Conservation (phyloP, 2,113 vertebrate species). For the Rhinoptilus africanus region DNA sequence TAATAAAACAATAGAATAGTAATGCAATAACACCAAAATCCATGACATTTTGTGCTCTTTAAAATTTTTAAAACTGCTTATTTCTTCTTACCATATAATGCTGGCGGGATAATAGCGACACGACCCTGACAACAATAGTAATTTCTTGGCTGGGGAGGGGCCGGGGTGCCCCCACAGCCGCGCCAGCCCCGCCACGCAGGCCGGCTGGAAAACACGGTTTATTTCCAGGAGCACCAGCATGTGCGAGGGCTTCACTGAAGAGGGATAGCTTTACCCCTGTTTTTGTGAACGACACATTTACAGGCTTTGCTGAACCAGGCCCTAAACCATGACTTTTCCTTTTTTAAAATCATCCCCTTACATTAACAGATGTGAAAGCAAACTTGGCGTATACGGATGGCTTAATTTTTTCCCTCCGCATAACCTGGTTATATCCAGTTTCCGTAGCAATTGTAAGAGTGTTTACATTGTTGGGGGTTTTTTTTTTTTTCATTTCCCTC, state of each 20-base stretch:
- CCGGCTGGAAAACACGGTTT: rapidly evolving
- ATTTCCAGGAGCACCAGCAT: not conserved
- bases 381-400: not conserved
- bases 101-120: not conserved
- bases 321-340: not conserved
- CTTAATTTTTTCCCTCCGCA: not conserved
- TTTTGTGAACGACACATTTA: not conserved
- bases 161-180: not conserved
- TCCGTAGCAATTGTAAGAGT: constrained; percentile 1
- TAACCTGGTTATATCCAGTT: constrained; percentile 31
- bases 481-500: not conserved
- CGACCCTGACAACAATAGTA: rapidly evolving
- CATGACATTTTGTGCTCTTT: not conserved
- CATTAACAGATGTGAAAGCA: constrained; percentile 28
- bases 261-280: not conserved
- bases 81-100: not conserved
- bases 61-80: not conserved
- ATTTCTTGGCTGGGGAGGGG: not conserved
- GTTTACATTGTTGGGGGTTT: not conserved
- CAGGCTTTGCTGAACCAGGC: not conserved
- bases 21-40: not conserved
- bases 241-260: not conserved
- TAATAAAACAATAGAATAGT: not conserved
- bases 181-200: rapidly evolving
- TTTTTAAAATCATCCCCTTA: not conserved